Conservation (phyloP, 2,113 vertebrate species). For the Heterochromis multidens region DNA sequence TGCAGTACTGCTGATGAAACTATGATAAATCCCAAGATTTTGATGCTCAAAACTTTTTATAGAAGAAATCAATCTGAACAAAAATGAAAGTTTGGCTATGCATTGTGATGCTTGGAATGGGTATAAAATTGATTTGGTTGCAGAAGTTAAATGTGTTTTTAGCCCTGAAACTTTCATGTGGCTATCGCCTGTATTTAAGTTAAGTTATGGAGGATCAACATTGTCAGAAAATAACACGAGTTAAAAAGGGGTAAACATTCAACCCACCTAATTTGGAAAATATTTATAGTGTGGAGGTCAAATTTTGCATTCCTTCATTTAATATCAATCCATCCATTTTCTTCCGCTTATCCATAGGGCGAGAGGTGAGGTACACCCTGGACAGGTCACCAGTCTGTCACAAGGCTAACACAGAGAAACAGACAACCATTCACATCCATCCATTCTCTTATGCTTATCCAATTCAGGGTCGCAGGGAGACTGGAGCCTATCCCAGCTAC, state of each 20-base stretch:
- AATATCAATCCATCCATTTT: too few relatives aligned
- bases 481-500: too few relatives aligned
- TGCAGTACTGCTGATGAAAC: not conserved
- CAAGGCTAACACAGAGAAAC: too few relatives aligned
- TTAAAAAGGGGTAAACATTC: not conserved
- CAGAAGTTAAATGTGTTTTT: not conserved
- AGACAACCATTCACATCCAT: too few relatives aligned
- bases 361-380: too few relatives aligned
- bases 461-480: too few relatives aligned
- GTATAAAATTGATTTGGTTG: not conserved
- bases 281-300: not conserved
- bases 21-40: not conserved
- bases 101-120: not conserved
- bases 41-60: not conserved
- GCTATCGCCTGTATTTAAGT: not conserved
- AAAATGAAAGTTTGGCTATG: not conserved
- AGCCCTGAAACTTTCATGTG: not conserved
- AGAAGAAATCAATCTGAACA: not conserved
- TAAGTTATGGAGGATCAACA: not conserved
- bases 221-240: not conserved
- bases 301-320: too few relatives aligned
- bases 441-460: too few relatives aligned
- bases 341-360: too few relatives aligned
- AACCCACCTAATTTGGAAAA: not conserved
- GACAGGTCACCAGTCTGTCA: too few relatives aligned